phyloP scores from a whole-genome alignment of 2,797 vertebrate species.

The Hylomyscus alleni region DNA sequence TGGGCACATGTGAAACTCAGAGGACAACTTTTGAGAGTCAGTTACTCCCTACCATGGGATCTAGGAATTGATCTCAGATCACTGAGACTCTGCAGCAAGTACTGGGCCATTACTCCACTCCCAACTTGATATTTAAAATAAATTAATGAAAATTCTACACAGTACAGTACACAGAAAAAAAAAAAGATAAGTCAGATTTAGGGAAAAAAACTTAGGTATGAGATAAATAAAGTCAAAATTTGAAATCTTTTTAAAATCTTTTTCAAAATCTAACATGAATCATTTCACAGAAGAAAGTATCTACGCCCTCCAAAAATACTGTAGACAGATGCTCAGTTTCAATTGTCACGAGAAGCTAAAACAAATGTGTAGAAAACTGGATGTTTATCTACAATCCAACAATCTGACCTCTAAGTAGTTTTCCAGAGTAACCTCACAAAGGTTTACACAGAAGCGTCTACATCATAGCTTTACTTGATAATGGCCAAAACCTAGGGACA shows the following conservation, averaged over 20 bases:
- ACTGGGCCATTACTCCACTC: neutral
- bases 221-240: slow-evolving; percentile 28
- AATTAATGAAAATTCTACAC: neutral
- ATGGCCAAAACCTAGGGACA: slow-evolving; percentile 19
- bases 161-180: neutral
- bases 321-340: neutral
- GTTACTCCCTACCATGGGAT: neutral
- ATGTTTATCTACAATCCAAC: neutral
- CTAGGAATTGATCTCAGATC: neutral
- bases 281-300: slow-evolving; percentile 36
- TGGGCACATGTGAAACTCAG: too few relatives aligned
- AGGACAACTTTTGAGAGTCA: neutral
- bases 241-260: neutral
- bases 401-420: neutral
- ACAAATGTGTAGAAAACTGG: neutral
- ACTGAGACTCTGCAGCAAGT: neutral
- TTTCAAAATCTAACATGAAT: slow-evolving; percentile 24
- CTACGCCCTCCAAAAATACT: neutral
- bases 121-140: slow-evolving; percentile 8
- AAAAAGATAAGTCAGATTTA: slow-evolving; percentile 16
- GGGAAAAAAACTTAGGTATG: neutral
- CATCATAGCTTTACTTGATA: neutral
- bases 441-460: slow-evolving; percentile 1
- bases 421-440: slow-evolving; percentile 30
- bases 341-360: neutral